A percentile compares a stretch with the other conserved stretches of the same genome.
Evolutionary conservation across 2,113 vertebrate species (phyloP).

Genomic region (Morone saxatilis): DNA sequence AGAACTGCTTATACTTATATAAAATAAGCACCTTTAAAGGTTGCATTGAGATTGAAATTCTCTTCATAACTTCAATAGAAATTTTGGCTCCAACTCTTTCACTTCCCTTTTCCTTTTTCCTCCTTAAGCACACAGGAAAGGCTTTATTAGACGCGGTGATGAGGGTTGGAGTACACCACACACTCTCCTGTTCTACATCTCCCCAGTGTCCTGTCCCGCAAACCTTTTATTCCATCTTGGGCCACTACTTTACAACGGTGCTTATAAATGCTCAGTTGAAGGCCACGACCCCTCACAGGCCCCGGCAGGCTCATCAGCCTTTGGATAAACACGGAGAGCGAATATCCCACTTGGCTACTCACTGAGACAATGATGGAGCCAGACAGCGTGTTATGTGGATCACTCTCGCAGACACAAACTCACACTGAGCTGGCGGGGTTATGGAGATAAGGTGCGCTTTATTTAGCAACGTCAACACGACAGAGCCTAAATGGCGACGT

Average conservation of each 20-base stretch:
- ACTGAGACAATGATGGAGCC: constrained; percentile 61
- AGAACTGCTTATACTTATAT: background rate
- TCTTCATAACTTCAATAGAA: background rate
- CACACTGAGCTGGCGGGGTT: constrained; percentile 53
- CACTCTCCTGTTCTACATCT: constrained; percentile 18
- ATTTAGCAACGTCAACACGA: constrained; percentile 61
- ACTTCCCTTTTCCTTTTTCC: background rate
- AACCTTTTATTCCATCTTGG: constrained; percentile 9
- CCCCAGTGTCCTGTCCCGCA: constrained; percentile 24
- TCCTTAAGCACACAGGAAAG: background rate
- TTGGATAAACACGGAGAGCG: constrained; percentile 45
- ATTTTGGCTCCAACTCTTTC: background rate
- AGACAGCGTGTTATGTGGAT: constrained; percentile 62
- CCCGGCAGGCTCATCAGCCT: constrained; percentile 35
- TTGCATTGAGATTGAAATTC: background rate
- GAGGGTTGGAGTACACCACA: constrained; percentile 9
- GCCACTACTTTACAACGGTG: constrained; percentile 32
- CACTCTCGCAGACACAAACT: constrained; percentile 57
- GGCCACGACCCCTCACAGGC: constrained; percentile 41
- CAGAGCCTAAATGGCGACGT: constrained; percentile 42
- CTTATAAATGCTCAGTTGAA: constrained; percentile 44
- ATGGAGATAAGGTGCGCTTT: constrained; percentile 71
- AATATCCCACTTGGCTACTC: constrained; percentile 57
- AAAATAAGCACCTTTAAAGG: no score
- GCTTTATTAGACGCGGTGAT: constrained; percentile 15